These are phyloP conservation scores for Sarcoramphus papa DNA, from an alignment of 2,797 vertebrate genomes.

Conservation along the genomic window DNA sequence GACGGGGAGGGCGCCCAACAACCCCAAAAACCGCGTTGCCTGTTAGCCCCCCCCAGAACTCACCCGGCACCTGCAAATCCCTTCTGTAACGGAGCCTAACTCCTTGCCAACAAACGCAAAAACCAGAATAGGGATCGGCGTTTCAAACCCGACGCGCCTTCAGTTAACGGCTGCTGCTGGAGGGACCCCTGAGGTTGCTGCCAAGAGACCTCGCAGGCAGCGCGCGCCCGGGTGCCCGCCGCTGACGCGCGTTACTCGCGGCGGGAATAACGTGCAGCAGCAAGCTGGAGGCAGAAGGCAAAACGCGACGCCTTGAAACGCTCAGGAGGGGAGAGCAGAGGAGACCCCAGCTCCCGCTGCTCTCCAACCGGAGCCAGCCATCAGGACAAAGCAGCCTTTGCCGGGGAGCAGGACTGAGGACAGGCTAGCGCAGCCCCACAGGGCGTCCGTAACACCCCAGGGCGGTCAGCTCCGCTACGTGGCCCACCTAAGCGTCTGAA, in stretches of 20 bases:
- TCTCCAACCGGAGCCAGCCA: too few species aligned
- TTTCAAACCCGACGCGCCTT: neutral
- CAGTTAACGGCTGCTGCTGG: neutral
- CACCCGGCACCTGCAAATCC: too few species aligned
- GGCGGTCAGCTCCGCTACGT: neutral
- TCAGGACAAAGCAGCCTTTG: too few species aligned
- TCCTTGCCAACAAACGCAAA: too few species aligned
- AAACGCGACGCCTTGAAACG: neutral
- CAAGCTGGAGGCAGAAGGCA: neutral
- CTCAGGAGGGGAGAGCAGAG: neutral
- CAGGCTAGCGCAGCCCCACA: accelerated
- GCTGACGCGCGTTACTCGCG: neutral
- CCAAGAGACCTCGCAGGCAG: neutral
- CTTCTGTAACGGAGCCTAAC: too few species aligned
- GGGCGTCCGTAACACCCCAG: too few species aligned
- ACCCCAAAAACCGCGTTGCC: too few species aligned
- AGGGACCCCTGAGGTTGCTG: too few species aligned
- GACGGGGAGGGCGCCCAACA: too few species aligned
- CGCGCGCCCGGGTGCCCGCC: accelerated
- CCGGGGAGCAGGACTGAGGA: neutral
- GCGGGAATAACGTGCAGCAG: neutral
- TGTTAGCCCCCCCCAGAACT: too few species aligned
- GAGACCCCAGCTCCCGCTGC: neutral
- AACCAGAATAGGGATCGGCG: too few species aligned
- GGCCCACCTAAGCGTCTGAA: neutral